phyloP scores from a whole-genome alignment of 1,140 invertebrate genomes.

The Eupristina koningsbergeri region DNA sequence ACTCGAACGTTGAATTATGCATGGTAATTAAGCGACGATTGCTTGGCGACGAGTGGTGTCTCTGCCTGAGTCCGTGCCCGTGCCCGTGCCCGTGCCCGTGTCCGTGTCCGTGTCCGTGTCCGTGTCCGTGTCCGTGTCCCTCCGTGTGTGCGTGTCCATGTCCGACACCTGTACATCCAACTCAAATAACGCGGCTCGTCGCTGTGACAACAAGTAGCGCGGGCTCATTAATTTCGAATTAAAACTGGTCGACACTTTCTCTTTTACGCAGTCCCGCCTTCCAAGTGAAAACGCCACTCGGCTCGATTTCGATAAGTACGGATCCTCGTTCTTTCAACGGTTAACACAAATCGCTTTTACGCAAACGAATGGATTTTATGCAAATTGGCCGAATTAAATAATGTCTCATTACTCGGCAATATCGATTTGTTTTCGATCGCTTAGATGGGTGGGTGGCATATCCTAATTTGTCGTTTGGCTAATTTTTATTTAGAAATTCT shows the following conservation, averaged over 20 bases:
- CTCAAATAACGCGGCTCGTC: slow-evolving; percentile 2
- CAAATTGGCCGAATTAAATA: too few species aligned
- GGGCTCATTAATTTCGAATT: slow-evolving; percentile 34
- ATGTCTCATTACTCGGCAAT: too few species aligned
- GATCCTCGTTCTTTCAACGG: not conserved
- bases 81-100: too few species aligned
- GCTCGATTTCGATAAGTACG: not conserved
- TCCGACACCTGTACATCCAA: slow-evolving; percentile 20
- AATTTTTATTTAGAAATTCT: not conserved
- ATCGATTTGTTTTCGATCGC: too few species aligned
- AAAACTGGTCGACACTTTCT: slow-evolving; percentile 16
- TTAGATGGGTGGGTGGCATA: not conserved
- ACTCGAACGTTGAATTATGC: slow-evolving; percentile 29
- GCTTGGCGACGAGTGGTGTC: too few species aligned
- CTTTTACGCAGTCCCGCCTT: not conserved
- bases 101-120: too few species aligned
- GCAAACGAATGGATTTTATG: too few species aligned
- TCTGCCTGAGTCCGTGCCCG: too few species aligned
- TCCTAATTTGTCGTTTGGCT: not conserved
- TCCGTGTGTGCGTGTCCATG: too few species aligned
- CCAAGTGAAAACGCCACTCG: too few species aligned
- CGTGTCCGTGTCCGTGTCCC: too few species aligned
- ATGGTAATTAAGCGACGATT: slow-evolving; percentile 42
- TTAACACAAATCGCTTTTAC: too few species aligned
- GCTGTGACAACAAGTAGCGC: not conserved